phyloP scores from a whole-genome alignment of 2,797 vertebrate genomes.

The Numenius phaeopus region DNA sequence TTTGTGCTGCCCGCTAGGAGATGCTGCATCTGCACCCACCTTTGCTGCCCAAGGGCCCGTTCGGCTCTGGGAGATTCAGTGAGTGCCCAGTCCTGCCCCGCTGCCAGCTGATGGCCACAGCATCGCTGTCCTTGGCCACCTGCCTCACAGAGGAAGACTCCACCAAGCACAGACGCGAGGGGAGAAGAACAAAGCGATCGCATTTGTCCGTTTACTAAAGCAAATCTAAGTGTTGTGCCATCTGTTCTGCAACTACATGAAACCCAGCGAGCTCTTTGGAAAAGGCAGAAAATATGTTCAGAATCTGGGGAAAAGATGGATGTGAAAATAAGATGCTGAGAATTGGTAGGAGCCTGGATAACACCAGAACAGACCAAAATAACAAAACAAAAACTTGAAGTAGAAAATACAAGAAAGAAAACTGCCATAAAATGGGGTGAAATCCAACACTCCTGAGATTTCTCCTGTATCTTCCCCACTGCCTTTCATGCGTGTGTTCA shows the following conservation, averaged over 20 bases:
- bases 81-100: neutral
- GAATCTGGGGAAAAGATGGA: neutral
- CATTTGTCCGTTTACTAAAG: neutral
- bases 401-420: neutral
- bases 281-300: slow-evolving; percentile 9
- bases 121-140: neutral
- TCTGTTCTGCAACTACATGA: slow-evolving; percentile 26
- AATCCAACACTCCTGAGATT: neutral
- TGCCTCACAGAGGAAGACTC: neutral
- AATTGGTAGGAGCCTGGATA: neutral
- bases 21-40: neutral
- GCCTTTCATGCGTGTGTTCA: neutral
- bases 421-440: neutral
- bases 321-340: slow-evolving; percentile 22
- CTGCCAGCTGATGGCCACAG: neutral
- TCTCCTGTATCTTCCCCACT: neutral
- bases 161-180: neutral
- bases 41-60: fast-evolving
- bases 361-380: neutral
- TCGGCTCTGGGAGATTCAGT: fast-evolving
- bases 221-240: slow-evolving; percentile 10
- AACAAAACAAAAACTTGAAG: neutral
- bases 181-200: neutral
- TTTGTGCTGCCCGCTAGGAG: neutral
- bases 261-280: neutral